These are phyloP conservation scores for Theocolax elegans DNA, from an alignment of 1,140 invertebrate genomes.

Conservation along the genomic window DNA sequence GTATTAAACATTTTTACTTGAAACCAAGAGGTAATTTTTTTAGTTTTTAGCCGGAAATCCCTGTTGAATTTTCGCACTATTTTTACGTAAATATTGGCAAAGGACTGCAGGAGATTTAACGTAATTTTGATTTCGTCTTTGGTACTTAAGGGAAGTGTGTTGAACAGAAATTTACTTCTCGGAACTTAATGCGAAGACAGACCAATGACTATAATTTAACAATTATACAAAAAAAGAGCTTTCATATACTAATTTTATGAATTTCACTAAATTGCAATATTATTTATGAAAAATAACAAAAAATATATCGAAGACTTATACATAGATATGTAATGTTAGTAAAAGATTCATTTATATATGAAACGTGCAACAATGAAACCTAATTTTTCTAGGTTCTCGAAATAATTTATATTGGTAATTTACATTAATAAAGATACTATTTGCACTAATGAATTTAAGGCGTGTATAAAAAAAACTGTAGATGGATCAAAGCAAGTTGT, in stretches of 20 bases:
- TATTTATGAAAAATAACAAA: conserved; percentile 15
- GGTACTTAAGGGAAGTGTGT: no score
- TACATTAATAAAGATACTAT: background rate
- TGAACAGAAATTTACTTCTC: no score
- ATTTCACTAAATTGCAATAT: conserved; percentile 2
- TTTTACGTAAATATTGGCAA: background rate
- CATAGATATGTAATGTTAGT: background rate
- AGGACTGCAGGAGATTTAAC: background rate
- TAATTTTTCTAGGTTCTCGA: conserved; percentile 16
- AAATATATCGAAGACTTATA: conserved; percentile 16
- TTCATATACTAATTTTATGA: conserved; percentile 29
- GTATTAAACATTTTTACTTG: no score
- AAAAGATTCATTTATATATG: conserved; percentile 4
- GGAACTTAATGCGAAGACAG: no score
- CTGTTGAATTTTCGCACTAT: no score
- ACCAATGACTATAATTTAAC: conserved; percentile 65
- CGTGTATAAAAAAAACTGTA: conserved; percentile 17
- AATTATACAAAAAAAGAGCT: conserved; percentile 35
- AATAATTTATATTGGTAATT: conserved; percentile 9
- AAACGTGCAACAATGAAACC: background rate
- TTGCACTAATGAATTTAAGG: conserved; percentile 31
- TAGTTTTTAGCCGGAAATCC: no score
- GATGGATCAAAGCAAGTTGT: conserved; percentile 27
- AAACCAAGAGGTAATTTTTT: no score
- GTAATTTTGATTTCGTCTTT: no score